Base-by-base conservation (phyloP, 1,140 invertebrate genomes). In the Ceratosolen solmsi region DNA sequence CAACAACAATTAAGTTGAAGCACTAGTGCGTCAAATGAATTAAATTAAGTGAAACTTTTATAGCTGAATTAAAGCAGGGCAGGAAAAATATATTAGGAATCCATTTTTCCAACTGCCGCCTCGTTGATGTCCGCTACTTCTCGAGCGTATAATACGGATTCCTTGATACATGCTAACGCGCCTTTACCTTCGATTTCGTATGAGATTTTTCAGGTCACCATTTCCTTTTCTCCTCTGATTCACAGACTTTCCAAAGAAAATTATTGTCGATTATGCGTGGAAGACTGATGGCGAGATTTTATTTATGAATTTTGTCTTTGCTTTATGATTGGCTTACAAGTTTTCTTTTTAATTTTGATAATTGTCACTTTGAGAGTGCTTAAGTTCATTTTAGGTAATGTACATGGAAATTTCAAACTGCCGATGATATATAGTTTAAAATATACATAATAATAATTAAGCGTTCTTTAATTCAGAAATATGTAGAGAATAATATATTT, bases 281-380 rank as follows among this genome's bases (percentile, higher is more conserved):
- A 41, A 89, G 94, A 87, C 94, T 94, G 54, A 60, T 33, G 36
- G n/a, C 41, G 30, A 79, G 20, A 38, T 36, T 58, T 25, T 17
- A 65, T n/a, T 60, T 36, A 20, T 65, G 13, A 22, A 63, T n/a
- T 60, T 9, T 60, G 56, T 60, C n/a, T 60, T 25, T 60, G 27
- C n/a, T 27, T 9, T 27, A 13, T 3, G 25, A 54, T 2, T 22
- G 33, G n/a, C 15, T 68, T 68, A 68, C 9, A 38, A 54, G 20
- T 20, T 54, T 38, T 22, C 33, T 38, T 63, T 54, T 68, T 33
- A 36, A 65, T 54, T 41, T 58, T 8, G 3, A 27, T 72, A 41
- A 27, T 58, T 56, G 46, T 79, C 27, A 13, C 63, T 15, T 70
- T 79, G 25, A 17, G n/a, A 63, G 30, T 71, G 70, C 7, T 79